Evolutionary conservation across 2,113 vertebrate species (phyloP).

Genomic region (Rhegmatorhina hoffmannsi): DNA sequence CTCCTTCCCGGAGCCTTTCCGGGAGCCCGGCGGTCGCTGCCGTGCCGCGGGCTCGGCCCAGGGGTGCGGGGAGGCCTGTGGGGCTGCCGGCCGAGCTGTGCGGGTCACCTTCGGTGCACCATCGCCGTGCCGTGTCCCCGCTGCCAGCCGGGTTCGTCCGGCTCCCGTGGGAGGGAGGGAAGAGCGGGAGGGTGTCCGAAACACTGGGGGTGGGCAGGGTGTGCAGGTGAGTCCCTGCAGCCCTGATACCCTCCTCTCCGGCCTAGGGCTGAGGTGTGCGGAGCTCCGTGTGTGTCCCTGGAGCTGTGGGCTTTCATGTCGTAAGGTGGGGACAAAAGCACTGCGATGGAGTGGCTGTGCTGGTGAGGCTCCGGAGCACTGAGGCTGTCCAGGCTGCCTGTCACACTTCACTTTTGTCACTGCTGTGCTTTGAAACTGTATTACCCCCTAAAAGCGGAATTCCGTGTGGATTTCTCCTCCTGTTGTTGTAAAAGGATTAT

Average conservation of each 20-base stretch:
- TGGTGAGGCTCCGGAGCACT: not conserved
- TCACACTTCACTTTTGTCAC: not conserved
- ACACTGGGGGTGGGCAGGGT: not conserved
- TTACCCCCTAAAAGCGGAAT: not conserved
- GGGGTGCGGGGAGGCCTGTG: not conserved
- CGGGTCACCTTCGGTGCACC: not conserved
- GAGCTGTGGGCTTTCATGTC: not conserved
- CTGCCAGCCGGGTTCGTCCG: not conserved
- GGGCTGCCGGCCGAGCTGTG: not conserved
- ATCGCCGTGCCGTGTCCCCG: not conserved
- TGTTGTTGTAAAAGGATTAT: not conserved
- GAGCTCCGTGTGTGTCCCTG: accelerated
- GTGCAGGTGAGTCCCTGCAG: not conserved
- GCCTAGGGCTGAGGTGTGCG: not conserved
- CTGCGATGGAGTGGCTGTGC: not conserved
- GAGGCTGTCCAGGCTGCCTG: not conserved
- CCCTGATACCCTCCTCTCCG: not conserved
- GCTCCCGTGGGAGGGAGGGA: not conserved
- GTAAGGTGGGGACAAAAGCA: accelerated
- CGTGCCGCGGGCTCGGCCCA: not conserved
- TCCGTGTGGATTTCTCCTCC: accelerated
- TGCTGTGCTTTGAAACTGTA: not conserved
- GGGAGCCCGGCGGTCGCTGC: not conserved
- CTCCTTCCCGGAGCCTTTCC: not conserved
- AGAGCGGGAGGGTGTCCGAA: not conserved